phyloP scores from a whole-genome alignment of 2,113 vertebrate genomes.

The Columbina picui region DNA sequence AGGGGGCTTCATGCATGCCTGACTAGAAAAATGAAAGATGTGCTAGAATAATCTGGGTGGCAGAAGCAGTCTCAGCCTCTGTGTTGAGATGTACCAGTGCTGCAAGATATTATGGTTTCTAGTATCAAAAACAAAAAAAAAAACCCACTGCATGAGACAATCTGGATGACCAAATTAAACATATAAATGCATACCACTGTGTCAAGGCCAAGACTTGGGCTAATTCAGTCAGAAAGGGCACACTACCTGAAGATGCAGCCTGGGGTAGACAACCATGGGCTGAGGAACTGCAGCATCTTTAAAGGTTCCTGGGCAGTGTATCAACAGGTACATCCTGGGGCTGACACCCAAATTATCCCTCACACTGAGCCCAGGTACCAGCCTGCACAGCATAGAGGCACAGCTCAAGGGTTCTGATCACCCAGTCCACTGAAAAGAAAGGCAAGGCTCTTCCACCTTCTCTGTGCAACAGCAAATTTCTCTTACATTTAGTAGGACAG shows the following conservation, averaged over 20 bases:
- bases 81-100: not conserved
- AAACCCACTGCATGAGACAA: not conserved
- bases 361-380: not conserved
- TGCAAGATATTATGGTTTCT: not conserved
- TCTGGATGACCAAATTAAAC: not conserved
- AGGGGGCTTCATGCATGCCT: not conserved
- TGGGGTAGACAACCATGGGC: not conserved
- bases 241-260: not conserved
- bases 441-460: not conserved
- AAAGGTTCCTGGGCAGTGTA: not conserved
- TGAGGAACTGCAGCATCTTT: not conserved
- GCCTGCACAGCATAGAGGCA: not conserved
- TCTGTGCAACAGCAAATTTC: not conserved
- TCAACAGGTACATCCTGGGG: not conserved
- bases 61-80: not conserved
- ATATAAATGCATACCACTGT: not conserved
- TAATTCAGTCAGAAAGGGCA: not conserved
- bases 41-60: not conserved
- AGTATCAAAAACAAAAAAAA: not conserved
- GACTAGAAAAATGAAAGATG: not conserved
- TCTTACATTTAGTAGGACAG: not conserved
- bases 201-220: accelerated
- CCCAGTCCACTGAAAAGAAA: not conserved
- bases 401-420: not conserved
- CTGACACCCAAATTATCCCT: not conserved